Conservation (phyloP, 2,113 vertebrate species). For the human region GRCh38 chr2:237140001-237140500, state of each 20-base stretch:
- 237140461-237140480: too few species aligned
- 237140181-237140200: fast-evolving
- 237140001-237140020: not conserved
- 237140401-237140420: too few species aligned
- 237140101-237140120: too few species aligned
- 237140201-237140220: not conserved
- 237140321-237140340: not conserved
- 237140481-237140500: too few species aligned
- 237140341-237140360: too few species aligned
- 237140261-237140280: not conserved
- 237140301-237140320: not conserved
- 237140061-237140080: not conserved
- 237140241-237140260: not conserved
- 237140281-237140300: not conserved
- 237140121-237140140: not conserved
- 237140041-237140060: not conserved
- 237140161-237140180: not conserved
- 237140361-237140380: too few species aligned
- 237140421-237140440: too few species aligned
- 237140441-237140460: too few species aligned
- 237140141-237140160: fast-evolving
- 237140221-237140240: not conserved
- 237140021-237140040: not conserved
- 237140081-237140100: not conserved
- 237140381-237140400: too few species aligned